phyloP scores from a whole-genome alignment of 2,113 vertebrate genomes.

The Chitala chitala region DNA sequence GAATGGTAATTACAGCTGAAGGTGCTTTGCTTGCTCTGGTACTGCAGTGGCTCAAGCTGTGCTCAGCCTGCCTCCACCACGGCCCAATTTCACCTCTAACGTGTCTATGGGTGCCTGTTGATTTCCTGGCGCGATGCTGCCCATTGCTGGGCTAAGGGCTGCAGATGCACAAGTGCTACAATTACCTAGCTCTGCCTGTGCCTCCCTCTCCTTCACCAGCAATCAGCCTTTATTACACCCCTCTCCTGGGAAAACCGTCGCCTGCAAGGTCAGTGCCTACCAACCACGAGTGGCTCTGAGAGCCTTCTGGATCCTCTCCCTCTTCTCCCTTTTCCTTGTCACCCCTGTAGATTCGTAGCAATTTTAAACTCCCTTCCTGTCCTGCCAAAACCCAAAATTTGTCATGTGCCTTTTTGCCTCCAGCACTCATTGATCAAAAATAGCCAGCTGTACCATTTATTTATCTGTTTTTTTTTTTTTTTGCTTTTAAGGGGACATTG shows the following conservation, averaged over 20 bases:
- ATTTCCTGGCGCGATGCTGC: not conserved
- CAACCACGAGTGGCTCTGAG: conserved; percentile 56
- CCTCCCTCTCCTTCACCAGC: conserved; percentile 48
- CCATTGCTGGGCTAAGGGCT: not conserved
- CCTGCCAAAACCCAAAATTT: conserved; percentile 48
- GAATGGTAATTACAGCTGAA: conserved; percentile 58
- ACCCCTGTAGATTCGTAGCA: conserved; percentile 38
- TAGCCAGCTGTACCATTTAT: conserved; percentile 43
- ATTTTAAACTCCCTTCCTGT: conserved; percentile 50
- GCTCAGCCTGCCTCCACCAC: conserved; percentile 48
- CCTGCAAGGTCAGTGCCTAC: conserved; percentile 65
- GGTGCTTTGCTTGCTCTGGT: conserved; percentile 20
- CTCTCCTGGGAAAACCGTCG: conserved; percentile 61
- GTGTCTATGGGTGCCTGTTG: conserved; percentile 14
- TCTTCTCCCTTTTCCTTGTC: conserved; percentile 15
- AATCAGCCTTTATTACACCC: conserved; percentile 72
- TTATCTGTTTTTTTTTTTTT: conserved; percentile 40
- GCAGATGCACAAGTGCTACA: conserved; percentile 13
- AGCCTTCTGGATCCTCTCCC: conserved; percentile 41
- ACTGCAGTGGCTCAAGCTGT: conserved; percentile 42
- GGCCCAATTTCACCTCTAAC: conserved; percentile 58
- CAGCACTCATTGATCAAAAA: conserved; percentile 47
- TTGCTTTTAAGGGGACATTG: conserved; percentile 33
- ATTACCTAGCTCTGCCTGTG: conserved; percentile 2
- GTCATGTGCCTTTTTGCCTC: conserved; percentile 45